Percentiles rank a stretch among this genome's conserved stretches.
Evolutionary conservation across 2,888 invertebrate genomes (phyloP).

Genomic region (Linnaemya tessellans): DNA sequence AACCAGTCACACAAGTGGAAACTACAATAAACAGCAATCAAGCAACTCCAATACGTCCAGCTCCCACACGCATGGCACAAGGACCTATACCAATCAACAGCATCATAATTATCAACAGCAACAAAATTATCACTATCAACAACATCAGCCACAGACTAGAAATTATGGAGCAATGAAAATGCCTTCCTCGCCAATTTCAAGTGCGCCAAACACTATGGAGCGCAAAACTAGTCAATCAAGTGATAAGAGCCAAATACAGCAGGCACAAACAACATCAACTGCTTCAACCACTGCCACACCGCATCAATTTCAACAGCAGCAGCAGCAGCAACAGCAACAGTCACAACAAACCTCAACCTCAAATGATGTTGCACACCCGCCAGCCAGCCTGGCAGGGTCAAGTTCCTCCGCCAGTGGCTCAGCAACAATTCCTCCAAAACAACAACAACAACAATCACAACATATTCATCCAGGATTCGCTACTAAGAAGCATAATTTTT

Average conservation of each 20-base stretch:
- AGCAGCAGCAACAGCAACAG: slow-evolving; percentile 76
- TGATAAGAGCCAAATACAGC: slow-evolving; percentile 75
- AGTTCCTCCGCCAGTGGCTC: slow-evolving; percentile 83
- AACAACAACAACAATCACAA: slow-evolving; percentile 54
- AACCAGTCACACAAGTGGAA: slow-evolving; percentile 81
- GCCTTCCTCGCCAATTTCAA: slow-evolving; percentile 83
- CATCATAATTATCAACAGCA: slow-evolving; percentile 79
- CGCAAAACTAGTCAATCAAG: slow-evolving; percentile 83
- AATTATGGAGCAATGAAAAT: slow-evolving; percentile 81
- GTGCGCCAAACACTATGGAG: slow-evolving; percentile 81
- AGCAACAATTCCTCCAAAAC: slow-evolving; percentile 76
- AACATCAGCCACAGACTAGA: slow-evolving; percentile 81
- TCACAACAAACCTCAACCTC: slow-evolving; percentile 79
- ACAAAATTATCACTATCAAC: slow-evolving; percentile 76
- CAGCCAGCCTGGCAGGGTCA: slow-evolving; percentile 84
- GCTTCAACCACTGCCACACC: slow-evolving; percentile 68
- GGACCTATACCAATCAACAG: slow-evolving; percentile 80
- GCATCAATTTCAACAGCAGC: slow-evolving; percentile 67
- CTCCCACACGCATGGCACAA: slow-evolving; percentile 74
- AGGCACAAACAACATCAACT: slow-evolving; percentile 79
- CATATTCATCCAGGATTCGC: slow-evolving; percentile 49
- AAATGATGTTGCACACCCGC: slow-evolving; percentile 83
- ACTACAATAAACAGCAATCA: slow-evolving; percentile 83
- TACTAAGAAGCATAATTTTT: slow-evolving; percentile 60
- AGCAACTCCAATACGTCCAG: slow-evolving; percentile 49